Evolutionary conservation across 2,797 vertebrate genomes (phyloP).

Genomic region (Lindbergichthys nudifrons): DNA sequence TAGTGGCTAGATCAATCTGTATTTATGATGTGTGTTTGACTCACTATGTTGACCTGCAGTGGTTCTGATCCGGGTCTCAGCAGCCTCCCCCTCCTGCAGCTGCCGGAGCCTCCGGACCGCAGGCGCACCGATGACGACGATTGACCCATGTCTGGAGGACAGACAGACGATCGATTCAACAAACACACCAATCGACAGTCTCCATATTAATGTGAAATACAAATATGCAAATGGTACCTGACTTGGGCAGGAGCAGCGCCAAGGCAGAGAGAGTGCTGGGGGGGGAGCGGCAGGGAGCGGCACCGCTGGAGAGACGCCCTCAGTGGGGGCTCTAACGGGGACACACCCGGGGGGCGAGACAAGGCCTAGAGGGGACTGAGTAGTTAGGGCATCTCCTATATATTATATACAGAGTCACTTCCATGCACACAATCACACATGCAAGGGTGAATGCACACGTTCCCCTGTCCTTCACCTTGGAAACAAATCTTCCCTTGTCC

Average conservation of each 20-base stretch:
- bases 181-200: not conserved
- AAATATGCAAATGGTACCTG: conserved; percentile 72
- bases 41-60: conserved; percentile 90
- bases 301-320: conserved; percentile 89
- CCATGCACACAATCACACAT: conserved; percentile 34
- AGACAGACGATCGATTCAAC: conserved; percentile 3
- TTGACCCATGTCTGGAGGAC: conserved; percentile 79
- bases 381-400: conserved; percentile 70
- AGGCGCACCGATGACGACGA: conserved; percentile 84
- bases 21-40: conserved; percentile 52
- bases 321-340: conserved; percentile 85
- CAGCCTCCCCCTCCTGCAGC: conserved; percentile 86
- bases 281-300: conserved; percentile 86
- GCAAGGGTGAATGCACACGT: conserved; percentile 48
- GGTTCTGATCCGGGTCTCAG: conserved; percentile 90
- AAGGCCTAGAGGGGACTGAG: conserved; percentile 84
- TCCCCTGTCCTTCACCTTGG: conserved; percentile 48
- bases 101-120: conserved; percentile 77
- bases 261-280: conserved; percentile 86
- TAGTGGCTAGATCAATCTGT: conserved; percentile 11
- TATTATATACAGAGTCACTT: conserved; percentile 36
- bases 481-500: conserved; percentile 43
- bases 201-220: conserved; percentile 15
- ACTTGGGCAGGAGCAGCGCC: conserved; percentile 76
- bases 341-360: conserved; percentile 85